These are phyloP conservation scores for Myopa tessellatipennis DNA, from an alignment of 2,888 invertebrate genomes.

Conservation along the genomic window DNA sequence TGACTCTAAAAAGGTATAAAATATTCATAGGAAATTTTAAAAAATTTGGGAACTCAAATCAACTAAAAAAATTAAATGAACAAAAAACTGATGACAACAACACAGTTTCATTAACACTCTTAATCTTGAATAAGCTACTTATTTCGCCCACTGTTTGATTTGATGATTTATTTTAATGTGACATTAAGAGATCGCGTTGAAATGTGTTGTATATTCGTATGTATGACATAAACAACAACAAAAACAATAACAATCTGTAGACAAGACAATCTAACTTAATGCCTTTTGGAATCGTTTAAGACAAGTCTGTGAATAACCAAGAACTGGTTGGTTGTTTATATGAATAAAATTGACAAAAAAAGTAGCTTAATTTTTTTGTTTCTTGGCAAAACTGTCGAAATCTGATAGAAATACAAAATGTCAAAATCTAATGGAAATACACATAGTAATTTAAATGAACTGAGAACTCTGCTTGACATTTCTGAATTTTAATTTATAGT, in stretches of 20 bases:
- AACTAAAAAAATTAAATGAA: background rate
- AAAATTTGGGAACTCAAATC: no score
- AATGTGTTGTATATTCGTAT: background rate
- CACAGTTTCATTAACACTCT: no score
- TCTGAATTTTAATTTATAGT: no score
- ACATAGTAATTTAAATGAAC: no score
- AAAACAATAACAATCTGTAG: background rate
- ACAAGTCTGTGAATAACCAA: background rate
- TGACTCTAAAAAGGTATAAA: no score
- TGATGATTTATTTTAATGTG: constrained; percentile 17
- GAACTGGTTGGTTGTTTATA: background rate
- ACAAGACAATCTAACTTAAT: background rate
- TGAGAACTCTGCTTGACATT: no score
- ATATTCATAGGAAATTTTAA: no score
- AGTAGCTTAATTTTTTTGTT: background rate
- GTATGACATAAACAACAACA: background rate
- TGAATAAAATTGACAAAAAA: background rate
- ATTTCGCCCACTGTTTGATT: constrained; percentile 16
- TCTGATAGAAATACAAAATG: no score
- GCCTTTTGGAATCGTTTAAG: background rate
- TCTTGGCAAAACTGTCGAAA: no score
- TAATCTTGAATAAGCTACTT: background rate
- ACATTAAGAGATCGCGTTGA: constrained; percentile 26
- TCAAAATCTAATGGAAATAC: no score
- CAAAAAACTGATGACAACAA: background rate